Evolutionary conservation across 2,113 vertebrate species (phyloP), one percentile per base, ranked within the genome.

Genomic region (Hippocampus abdominalis): DNA sequence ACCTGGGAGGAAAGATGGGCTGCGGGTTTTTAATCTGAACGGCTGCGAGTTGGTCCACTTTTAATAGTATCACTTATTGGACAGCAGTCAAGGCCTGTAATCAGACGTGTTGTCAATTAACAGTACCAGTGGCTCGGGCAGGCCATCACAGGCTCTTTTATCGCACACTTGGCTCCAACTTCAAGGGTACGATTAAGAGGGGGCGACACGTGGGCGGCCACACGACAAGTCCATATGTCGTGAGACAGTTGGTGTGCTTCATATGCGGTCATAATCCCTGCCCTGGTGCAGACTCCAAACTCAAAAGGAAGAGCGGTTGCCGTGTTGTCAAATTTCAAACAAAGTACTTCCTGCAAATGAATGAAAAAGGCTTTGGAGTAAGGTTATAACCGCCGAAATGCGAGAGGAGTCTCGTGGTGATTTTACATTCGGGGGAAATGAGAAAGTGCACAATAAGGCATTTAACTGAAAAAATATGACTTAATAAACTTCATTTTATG

Each of bases 21-120:
- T 0, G 13, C 4, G 42, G 51, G 57, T 75, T 75, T 83, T 51
- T 68, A 75, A 73, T 76, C 54, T 44, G 53, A 48, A 11, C 40
- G 15, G 57, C 73, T 73, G 9, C 9, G n/a, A 56, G 53, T 25
- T 13, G n/a, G n/a, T 69, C 74, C 69, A 70, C 74, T 80, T 73
- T 36, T 72, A 67, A 75, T 10, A 80, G 70, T 10, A 12, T 69
- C 29, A 59, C 51, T 84, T 68, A 84, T 69, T 85, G 73, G 82
- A 81, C 62, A 20, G 69, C 40, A 81, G 78, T 78, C 75, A 40
- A 71, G 40, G 23, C 69, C 71, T 73, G 76, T 84, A 83, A 87
- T 87, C 83, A 79, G 74, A 84, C 81, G 73, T 75, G 80, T 68
- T 67, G 66, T 81, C 84, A 70, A 85, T 85, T 85, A 90, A 72